Conservation (phyloP, 2,888 invertebrate species). For the Gymnosoma rotundatum region DNA sequence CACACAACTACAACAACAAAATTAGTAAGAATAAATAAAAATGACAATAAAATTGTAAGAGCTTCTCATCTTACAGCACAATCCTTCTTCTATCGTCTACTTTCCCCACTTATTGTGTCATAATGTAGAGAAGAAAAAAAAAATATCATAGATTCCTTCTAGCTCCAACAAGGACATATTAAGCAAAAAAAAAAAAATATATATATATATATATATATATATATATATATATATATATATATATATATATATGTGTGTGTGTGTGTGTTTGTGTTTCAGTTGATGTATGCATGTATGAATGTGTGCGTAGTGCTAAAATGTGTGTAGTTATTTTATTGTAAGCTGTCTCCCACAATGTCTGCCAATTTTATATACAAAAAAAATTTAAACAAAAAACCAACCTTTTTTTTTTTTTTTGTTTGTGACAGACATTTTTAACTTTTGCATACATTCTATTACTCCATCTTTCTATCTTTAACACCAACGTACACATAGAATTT, state of each 20-base stretch:
- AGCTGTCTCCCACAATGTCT: conserved; percentile 65
- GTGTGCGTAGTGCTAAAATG: not conserved
- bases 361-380: conserved; percentile 51
- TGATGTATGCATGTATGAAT: not conserved
- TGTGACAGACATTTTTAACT: conserved; percentile 31
- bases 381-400: conserved; percentile 10
- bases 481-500: not conserved
- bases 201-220: no score
- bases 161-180: conserved; percentile 21
- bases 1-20: conserved; percentile 13
- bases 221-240: no score
- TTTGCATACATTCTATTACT: conserved; percentile 6
- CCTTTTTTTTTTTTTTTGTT: conserved; percentile 7
- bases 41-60: conserved; percentile 36
- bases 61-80: not conserved
- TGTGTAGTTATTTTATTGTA: conserved; percentile 39
- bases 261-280: not conserved
- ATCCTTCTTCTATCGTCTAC: not conserved
- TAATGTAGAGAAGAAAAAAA: not conserved
- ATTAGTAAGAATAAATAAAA: not conserved
- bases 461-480: not conserved
- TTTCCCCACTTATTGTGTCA: not conserved
- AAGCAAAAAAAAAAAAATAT: not conserved
- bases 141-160: conserved; percentile 16
- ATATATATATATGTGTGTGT: conserved; percentile 3